These are phyloP conservation scores for Macaria notata DNA, from an alignment of 2,888 invertebrate genomes.

Conservation along the genomic window DNA sequence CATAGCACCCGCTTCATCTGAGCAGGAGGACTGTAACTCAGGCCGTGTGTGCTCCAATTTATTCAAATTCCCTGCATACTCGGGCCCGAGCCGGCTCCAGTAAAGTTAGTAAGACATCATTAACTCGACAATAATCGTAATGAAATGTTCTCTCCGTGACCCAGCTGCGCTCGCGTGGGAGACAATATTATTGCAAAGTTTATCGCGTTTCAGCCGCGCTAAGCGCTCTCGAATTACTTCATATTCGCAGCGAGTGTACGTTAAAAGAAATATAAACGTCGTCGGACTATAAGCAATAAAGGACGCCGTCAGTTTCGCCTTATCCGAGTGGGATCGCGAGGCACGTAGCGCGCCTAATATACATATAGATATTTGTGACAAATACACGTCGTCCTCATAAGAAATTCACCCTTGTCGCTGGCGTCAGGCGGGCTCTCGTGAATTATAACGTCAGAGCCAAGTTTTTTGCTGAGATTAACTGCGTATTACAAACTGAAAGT, in stretches of 20 bases:
- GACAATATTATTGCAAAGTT: constrained; percentile 59
- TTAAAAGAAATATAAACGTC: constrained; percentile 45
- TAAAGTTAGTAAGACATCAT: constrained; percentile 66
- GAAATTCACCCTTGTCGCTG: constrained; percentile 70
- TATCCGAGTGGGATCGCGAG: constrained; percentile 38
- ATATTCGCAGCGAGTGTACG: constrained; percentile 42
- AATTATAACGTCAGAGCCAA: constrained; percentile 71
- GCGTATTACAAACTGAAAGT: constrained; percentile 73
- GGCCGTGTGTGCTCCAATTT: constrained; percentile 56
- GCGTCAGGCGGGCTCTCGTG: constrained; percentile 58
- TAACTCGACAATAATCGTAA: constrained; percentile 69
- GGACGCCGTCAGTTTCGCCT: constrained; percentile 39
- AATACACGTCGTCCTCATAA: constrained; percentile 64
- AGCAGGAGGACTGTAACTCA: constrained; percentile 45
- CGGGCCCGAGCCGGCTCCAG: constrained; percentile 47
- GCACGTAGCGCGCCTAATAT: constrained; percentile 44
- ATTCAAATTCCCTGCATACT: constrained; percentile 66
- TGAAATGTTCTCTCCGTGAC: constrained; percentile 60
- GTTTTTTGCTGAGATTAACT: constrained; percentile 74
- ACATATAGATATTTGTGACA: constrained; percentile 65
- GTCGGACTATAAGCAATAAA: constrained; percentile 41
- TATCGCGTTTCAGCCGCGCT: constrained; percentile 54
- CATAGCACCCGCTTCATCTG: constrained; percentile 44
- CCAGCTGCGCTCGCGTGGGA: constrained; percentile 50
- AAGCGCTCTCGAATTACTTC: constrained; percentile 48